Evolutionary conservation across 2,113 vertebrate species (phyloP).

Genomic region (Pseudonaja textilis): DNA sequence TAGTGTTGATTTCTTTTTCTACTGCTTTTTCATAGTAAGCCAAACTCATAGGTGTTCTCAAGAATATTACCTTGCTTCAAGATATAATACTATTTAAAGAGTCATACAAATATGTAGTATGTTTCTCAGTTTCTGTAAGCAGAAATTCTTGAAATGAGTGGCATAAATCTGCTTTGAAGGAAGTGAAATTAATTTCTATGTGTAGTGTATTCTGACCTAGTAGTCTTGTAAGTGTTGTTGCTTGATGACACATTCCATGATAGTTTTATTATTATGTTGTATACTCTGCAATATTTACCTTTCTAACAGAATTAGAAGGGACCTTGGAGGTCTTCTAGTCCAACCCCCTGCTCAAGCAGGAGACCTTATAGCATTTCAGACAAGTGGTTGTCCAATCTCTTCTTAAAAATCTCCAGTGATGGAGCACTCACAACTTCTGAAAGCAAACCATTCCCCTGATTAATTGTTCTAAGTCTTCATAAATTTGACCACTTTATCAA

Average conservation of each 20-base stretch:
- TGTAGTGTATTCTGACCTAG: background rate
- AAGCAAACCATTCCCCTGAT: background rate
- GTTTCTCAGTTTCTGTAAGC: background rate
- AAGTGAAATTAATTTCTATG: background rate
- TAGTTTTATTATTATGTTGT: background rate
- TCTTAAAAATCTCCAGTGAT: background rate
- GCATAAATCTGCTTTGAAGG: background rate
- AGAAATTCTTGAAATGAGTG: background rate
- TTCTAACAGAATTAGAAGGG: background rate
- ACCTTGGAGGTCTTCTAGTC: background rate
- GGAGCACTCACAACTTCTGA: background rate
- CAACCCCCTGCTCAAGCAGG: background rate
- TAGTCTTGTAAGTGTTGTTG: background rate
- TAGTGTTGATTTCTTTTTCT: background rate
- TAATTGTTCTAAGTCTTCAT: background rate
- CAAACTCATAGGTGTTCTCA: background rate
- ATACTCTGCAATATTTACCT: background rate
- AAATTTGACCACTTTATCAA: background rate
- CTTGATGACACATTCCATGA: background rate
- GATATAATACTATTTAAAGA: background rate
- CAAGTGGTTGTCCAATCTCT: background rate
- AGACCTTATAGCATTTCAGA: background rate
- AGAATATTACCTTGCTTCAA: background rate
- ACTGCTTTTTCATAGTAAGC: background rate
- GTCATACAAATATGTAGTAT: background rate